These are phyloP conservation scores for Scomber japonicus DNA, from an alignment of 2,113 vertebrate genomes.

Conservation along the genomic window DNA sequence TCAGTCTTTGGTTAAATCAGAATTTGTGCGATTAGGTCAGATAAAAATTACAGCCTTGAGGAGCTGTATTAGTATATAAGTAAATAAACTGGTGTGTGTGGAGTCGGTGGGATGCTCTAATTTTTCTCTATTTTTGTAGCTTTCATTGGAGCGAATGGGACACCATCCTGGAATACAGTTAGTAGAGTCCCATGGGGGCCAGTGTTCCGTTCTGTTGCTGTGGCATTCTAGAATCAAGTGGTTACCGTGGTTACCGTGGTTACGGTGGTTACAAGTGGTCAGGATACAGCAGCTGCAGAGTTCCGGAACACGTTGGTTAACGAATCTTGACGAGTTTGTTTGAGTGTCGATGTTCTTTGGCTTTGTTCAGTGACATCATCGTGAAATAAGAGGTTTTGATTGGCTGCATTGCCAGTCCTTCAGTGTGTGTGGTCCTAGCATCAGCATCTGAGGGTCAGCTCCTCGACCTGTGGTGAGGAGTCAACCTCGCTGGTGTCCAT, in stretches of 20 bases:
- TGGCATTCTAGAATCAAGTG: neutral
- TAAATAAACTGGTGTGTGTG: neutral
- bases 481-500: slow-evolving; percentile 40
- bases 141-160: neutral
- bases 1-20: neutral
- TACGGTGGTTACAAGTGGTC: neutral
- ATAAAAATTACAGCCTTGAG: neutral
- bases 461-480: slow-evolving; percentile 32
- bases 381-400: neutral
- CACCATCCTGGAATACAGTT: neutral
- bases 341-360: neutral
- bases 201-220: neutral
- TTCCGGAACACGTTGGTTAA: neutral
- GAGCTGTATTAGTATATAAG: neutral
- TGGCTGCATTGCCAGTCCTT: slow-evolving; percentile 4
- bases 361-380: slow-evolving; percentile 4
- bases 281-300: slow-evolving; percentile 4
- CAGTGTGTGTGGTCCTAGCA: neutral
- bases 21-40: neutral
- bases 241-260: neutral
- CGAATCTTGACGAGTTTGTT: neutral
- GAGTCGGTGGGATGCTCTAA: neutral
- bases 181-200: neutral
- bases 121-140: too few relatives aligned
- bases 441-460: slow-evolving; percentile 64